These are phyloP conservation scores for Clupea harengus DNA, from an alignment of 2,113 vertebrate genomes.

Conservation along the genomic window DNA sequence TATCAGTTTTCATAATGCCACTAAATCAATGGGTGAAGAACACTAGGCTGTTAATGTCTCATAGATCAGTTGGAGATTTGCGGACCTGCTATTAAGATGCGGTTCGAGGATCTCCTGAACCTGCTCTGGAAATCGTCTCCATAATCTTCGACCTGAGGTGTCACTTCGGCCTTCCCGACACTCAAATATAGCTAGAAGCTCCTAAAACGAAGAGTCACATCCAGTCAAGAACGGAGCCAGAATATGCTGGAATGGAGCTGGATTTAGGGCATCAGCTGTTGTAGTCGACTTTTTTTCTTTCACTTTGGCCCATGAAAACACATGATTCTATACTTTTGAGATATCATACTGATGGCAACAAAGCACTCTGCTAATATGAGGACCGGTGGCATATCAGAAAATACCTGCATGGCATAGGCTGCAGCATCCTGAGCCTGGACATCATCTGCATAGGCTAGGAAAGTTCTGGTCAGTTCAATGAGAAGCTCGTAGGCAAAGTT, in stretches of 20 bases:
- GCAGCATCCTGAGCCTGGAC: conserved; percentile 95
- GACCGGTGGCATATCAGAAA: background rate
- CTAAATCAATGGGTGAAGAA: no score
- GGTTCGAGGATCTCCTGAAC: conserved; percentile 96
- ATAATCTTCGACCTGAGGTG: conserved; percentile 83
- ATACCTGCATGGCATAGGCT: conserved; percentile 94
- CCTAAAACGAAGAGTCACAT: conserved; percentile 68
- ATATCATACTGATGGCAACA: no score
- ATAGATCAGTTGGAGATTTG: background rate
- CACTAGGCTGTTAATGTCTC: background rate
- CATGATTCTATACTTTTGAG: no score
- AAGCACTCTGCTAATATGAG: background rate
- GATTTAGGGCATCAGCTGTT: no score
- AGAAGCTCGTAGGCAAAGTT: conserved; percentile 89
- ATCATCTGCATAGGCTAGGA: conserved; percentile 93
- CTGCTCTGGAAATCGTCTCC: conserved; percentile 95
- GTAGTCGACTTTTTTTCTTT: no score
- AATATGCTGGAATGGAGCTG: background rate
- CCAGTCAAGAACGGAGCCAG: background rate
- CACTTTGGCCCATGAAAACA: no score
- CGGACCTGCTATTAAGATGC: conserved; percentile 91
- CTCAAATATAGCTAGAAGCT: conserved; percentile 88
- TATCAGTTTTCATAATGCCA: background rate
- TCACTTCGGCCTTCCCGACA: conserved; percentile 83
- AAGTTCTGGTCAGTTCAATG: conserved; percentile 89